Conservation (phyloP, 1,140 invertebrate species). For the Hyposmocoma kahamanoa region DNA sequence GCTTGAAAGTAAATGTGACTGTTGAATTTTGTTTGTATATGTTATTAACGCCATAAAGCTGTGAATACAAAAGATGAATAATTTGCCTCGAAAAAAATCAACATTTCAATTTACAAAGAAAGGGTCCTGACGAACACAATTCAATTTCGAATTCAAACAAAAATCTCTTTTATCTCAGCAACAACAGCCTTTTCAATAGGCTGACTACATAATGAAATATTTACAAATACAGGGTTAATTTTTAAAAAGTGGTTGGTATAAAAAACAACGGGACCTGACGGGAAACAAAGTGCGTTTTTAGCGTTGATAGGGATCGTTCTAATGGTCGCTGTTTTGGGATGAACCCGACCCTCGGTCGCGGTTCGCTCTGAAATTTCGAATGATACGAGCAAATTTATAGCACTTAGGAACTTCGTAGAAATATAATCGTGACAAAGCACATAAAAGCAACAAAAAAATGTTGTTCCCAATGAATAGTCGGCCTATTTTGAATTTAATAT, state of each 20-base stretch:
- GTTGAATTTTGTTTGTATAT: no score
- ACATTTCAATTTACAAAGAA: constrained; percentile 15
- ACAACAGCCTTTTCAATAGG: constrained; percentile 36
- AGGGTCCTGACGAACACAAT: constrained; percentile 29
- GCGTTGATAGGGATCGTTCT: constrained; percentile 40
- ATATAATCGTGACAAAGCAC: no score
- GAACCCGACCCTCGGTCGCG: constrained; percentile 9
- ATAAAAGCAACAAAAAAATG: no score
- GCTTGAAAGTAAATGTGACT: background rate
- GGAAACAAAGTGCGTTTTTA: constrained; percentile 55
- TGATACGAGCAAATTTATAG: background rate
- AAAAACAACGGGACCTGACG: constrained; percentile 42
- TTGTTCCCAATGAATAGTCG: no score
- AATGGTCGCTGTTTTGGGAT: constrained; percentile 36
- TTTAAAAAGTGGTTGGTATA: constrained; percentile 30
- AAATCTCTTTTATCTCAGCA: constrained; percentile 36
- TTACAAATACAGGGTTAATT: constrained; percentile 34
- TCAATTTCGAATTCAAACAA: constrained; percentile 31
- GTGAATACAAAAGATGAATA: background rate
- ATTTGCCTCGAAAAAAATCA: no score
- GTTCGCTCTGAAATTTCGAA: background rate
- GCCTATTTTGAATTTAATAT: no score
- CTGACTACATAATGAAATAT: constrained; percentile 42
- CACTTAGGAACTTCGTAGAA: background rate
- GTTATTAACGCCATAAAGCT: no score